These are phyloP conservation scores for Orthosia incerta DNA, from an alignment of 2,888 invertebrate genomes.

Conservation along the genomic window DNA sequence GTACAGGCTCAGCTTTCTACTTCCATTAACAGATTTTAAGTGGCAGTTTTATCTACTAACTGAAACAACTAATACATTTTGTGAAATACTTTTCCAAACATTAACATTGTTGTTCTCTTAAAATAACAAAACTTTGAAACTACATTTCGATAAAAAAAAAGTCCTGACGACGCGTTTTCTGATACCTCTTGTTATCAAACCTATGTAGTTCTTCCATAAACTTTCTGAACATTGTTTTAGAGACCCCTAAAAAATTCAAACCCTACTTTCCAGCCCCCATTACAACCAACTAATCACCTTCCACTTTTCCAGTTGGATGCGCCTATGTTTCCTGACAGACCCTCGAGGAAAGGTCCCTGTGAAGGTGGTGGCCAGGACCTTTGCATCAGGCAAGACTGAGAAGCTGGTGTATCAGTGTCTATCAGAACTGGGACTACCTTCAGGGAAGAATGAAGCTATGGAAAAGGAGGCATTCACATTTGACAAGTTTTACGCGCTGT, in stretches of 20 bases:
- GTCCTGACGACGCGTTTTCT: too few species aligned
- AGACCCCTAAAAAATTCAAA: not conserved
- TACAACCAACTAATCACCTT: conserved; percentile 16
- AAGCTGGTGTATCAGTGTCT: conserved; percentile 99
- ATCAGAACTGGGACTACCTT: conserved; percentile 97
- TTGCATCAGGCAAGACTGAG: conserved; percentile 99
- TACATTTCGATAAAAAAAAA: too few species aligned
- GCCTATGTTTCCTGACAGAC: conserved; percentile 98
- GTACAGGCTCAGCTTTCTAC: not conserved
- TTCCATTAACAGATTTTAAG: too few species aligned
- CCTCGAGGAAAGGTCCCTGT: conserved; percentile 99
- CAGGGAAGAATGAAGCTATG: conserved; percentile 98
- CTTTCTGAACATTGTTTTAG: not conserved
- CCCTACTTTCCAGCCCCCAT: not conserved
- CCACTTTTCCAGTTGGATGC: conserved; percentile 97
- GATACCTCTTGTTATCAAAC: too few species aligned
- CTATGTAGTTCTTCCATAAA: not conserved
- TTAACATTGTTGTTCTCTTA: not conserved
- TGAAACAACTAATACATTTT: too few species aligned
- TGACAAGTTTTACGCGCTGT: conserved; percentile 99
- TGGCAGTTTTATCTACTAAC: not conserved
- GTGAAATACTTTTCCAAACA: too few species aligned
- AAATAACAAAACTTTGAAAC: not conserved
- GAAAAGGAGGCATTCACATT: conserved; percentile 98
- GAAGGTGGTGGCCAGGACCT: conserved; percentile 98